Percentiles rank a stretch among this genome's conserved stretches.
Evolutionary conservation across 2,888 invertebrate genomes (phyloP).

Genomic region (Coelinius sp.): DNA sequence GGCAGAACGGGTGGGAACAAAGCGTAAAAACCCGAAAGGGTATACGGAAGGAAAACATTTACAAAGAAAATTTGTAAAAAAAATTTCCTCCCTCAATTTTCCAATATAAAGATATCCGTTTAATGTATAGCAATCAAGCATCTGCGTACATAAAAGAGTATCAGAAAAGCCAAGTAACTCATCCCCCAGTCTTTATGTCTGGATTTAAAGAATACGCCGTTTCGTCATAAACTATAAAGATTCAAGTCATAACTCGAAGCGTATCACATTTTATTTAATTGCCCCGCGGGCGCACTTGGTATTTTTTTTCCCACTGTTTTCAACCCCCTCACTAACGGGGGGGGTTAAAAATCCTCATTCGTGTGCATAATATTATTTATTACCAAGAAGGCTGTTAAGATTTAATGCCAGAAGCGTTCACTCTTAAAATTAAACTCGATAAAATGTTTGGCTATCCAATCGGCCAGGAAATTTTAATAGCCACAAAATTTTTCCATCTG

Average conservation of each 20-base stretch:
- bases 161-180: slow-evolving; percentile 13
- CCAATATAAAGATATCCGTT: neutral
- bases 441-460: slow-evolving; percentile 70
- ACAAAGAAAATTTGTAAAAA: neutral
- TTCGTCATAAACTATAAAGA: slow-evolving; percentile 69
- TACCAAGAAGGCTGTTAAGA: slow-evolving; percentile 68
- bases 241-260: slow-evolving; percentile 69
- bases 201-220: slow-evolving; percentile 68
- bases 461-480: slow-evolving; percentile 44
- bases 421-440: slow-evolving; percentile 69
- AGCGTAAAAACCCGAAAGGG: no score
- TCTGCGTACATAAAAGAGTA: slow-evolving; percentile 14
- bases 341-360: slow-evolving; percentile 39
- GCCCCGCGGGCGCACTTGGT: slow-evolving; percentile 56
- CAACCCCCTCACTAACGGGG: neutral
- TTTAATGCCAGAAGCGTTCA: slow-evolving; percentile 64
- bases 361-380: slow-evolving; percentile 71
- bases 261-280: slow-evolving; percentile 71
- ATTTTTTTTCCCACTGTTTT: slow-evolving; percentile 36
- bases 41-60: no score
- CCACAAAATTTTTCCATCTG: slow-evolving; percentile 4
- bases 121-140: slow-evolving; percentile 14
- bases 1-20: no score
- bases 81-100: neutral
- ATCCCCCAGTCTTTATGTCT: slow-evolving; percentile 57